These are phyloP conservation scores for Apteryx mantelli DNA, from an alignment of 2,113 vertebrate genomes.

Conservation along the genomic window DNA sequence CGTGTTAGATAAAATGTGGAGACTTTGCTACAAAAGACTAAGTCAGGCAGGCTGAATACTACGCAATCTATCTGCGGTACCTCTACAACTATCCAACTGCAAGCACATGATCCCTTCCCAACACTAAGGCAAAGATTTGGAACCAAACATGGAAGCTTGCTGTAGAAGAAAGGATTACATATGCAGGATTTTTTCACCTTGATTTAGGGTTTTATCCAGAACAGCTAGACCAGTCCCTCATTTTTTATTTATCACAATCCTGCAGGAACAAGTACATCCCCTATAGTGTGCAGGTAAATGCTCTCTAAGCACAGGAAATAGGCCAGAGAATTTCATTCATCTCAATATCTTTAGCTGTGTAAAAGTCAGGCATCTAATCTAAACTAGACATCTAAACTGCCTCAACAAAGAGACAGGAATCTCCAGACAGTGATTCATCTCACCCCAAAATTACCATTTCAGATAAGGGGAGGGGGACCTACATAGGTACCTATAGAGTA, in stretches of 20 bases:
- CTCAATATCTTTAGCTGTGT: conserved; percentile 13
- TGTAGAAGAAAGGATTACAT: conserved; percentile 3
- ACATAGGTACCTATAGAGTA: background rate
- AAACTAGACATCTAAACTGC: conserved; percentile 56
- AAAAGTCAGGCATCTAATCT: conserved; percentile 56
- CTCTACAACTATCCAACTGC: background rate
- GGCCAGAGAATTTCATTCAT: conserved; percentile 25
- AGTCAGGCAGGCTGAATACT: background rate
- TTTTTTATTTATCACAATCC: background rate
- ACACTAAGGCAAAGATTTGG: background rate
- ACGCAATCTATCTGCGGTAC: background rate
- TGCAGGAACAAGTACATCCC: background rate
- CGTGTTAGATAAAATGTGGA: background rate
- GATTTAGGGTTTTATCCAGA: background rate
- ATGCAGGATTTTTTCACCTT: background rate
- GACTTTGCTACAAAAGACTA: background rate
- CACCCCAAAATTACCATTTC: background rate
- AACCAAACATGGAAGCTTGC: conserved; percentile 1
- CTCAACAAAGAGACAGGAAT: conserved; percentile 9
- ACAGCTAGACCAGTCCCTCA: background rate
- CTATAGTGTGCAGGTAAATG: background rate
- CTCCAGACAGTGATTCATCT: conserved; percentile 58
- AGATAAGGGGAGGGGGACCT: background rate
- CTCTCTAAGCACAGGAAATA: background rate
- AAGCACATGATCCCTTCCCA: background rate